A percentile compares a stretch with the other conserved stretches of the same genome.
Evolutionary conservation across 2,113 vertebrate species (phyloP).

Genomic region (Phycodurus eques): DNA sequence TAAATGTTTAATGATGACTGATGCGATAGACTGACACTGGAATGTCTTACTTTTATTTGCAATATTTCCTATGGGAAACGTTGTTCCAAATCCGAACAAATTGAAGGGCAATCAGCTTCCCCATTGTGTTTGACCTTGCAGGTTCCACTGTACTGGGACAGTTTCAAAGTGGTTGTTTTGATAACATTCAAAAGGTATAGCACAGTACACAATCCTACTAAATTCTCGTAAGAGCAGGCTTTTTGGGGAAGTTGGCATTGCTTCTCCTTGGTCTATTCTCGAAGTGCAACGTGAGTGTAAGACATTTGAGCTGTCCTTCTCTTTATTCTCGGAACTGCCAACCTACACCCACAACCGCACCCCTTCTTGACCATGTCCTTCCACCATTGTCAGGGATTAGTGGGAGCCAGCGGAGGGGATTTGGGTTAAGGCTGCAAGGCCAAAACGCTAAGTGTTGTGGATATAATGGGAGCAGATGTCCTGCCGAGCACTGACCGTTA

Average conservation of each 20-base stretch:
- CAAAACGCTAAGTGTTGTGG: slow-evolving; percentile 67
- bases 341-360: slow-evolving; percentile 25
- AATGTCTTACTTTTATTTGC: background rate
- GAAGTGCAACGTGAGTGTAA: slow-evolving; percentile 48
- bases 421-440: slow-evolving; percentile 58
- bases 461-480: slow-evolving; percentile 58
- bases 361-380: slow-evolving; percentile 38
- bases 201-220: background rate
- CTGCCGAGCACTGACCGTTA: slow-evolving; percentile 47
- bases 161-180: background rate
- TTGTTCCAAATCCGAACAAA: slow-evolving; percentile 1
- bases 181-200: background rate
- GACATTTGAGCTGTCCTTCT: slow-evolving; percentile 55
- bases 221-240: background rate
- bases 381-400: slow-evolving; percentile 59
- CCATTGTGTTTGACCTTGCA: slow-evolving; percentile 1
- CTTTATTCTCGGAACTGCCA: slow-evolving; percentile 48
- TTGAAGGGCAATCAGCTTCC: background rate
- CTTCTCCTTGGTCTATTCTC: slow-evolving; percentile 42
- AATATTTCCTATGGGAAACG: background rate
- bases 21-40: background rate
- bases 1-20: background rate
- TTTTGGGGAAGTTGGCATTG: slow-evolving; percentile 30
- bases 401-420: slow-evolving; percentile 55
- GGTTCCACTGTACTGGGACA: background rate